phyloP scores from a whole-genome alignment of 2,797 vertebrate genomes.

The Chaetodon trifasciatus region DNA sequence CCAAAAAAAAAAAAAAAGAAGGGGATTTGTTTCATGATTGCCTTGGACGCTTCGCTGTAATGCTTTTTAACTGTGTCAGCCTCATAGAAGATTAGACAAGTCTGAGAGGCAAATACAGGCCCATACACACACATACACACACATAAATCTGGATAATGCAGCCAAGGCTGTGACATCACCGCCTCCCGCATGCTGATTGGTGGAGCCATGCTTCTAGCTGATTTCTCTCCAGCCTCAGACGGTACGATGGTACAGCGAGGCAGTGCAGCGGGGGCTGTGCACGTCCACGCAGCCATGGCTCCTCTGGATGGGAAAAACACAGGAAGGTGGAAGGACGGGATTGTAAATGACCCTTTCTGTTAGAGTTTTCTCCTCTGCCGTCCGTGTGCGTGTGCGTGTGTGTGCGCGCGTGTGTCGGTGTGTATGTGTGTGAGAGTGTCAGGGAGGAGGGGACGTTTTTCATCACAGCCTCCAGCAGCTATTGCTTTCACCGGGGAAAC shows the following conservation, averaged over 20 bases:
- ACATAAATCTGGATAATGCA: conserved; percentile 76
- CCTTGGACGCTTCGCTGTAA: conserved; percentile 13
- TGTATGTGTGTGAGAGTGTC: conserved; percentile 61
- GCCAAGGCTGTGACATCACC: conserved; percentile 84
- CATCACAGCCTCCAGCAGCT: conserved; percentile 78
- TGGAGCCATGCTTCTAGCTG: conserved; percentile 75
- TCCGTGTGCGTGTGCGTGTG: conserved; percentile 41
- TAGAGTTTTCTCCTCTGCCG: conserved; percentile 62
- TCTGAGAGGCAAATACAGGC: conserved; percentile 43
- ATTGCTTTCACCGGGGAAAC: conserved; percentile 76
- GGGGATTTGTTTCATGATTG: neutral
- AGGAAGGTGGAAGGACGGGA: conserved; percentile 76
- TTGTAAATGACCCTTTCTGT: conserved; percentile 70
- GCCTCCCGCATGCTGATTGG: conserved; percentile 82
- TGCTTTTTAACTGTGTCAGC: conserved; percentile 40
- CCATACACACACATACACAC: conserved; percentile 29
- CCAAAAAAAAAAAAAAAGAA: neutral
- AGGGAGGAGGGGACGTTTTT: conserved; percentile 76
- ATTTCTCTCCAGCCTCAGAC: conserved; percentile 76
- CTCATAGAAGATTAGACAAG: conserved; percentile 58
- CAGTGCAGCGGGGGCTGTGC: conserved; percentile 81
- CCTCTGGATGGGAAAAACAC: conserved; percentile 74
- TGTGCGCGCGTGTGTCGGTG: conserved; percentile 39
- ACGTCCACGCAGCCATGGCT: conserved; percentile 82
- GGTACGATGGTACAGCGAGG: conserved; percentile 80